Evolutionary conservation across 2,888 invertebrate species (phyloP).

Genomic region (Micropterix aruncella): DNA sequence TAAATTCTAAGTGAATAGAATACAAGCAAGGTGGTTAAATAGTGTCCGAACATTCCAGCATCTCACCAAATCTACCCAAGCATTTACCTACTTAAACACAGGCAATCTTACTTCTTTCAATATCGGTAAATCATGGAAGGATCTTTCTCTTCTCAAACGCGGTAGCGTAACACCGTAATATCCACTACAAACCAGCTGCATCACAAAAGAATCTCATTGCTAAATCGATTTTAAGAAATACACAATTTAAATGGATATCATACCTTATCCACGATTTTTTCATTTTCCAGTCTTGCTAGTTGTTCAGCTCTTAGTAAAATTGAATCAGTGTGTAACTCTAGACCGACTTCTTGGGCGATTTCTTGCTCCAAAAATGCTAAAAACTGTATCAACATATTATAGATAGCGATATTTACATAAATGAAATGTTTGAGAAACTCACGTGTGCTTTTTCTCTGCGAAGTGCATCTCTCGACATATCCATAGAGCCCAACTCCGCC

Average conservation of each 20-base stretch:
- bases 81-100: no score
- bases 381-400: constrained; percentile 47
- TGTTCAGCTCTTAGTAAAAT: constrained; percentile 77
- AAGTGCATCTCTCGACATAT: constrained; percentile 56
- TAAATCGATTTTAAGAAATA: not conserved
- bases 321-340: constrained; percentile 73
- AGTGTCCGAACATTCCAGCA: no score
- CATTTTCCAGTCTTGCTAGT: constrained; percentile 63
- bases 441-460: constrained; percentile 68
- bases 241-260: constrained; percentile 13
- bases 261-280: constrained; percentile 74
- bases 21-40: no score
- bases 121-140: constrained; percentile 64
- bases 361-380: constrained; percentile 73
- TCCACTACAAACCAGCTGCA: constrained; percentile 56
- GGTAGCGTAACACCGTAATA: constrained; percentile 52
- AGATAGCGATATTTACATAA: not conserved
- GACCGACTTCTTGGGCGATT: constrained; percentile 64
- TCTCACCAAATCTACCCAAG: no score
- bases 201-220: constrained; percentile 19
- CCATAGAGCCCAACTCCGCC: constrained; percentile 59
- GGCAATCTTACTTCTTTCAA: constrained; percentile 65
- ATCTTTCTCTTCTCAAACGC: constrained; percentile 61
- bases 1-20: no score
- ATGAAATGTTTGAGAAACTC: constrained; percentile 17